phyloP scores from a whole-genome alignment of 1,140 invertebrate genomes.

The Drosophila auraria region DNA sequence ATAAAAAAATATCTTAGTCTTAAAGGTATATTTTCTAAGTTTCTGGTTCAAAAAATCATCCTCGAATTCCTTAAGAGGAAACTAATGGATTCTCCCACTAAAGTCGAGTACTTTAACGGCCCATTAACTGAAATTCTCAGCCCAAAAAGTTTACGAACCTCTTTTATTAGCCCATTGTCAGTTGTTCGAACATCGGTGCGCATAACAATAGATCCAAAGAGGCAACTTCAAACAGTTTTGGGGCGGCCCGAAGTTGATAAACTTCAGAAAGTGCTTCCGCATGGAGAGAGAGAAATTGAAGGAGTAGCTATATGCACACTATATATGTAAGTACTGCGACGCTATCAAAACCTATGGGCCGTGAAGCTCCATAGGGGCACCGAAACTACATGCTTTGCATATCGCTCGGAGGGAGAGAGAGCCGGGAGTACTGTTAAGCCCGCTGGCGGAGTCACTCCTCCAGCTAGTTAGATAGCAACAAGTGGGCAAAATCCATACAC shows the following conservation, averaged over 20 bases:
- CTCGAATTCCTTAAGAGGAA: too few relatives aligned
- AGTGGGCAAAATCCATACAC: conserved; percentile 55
- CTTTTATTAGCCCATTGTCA: conserved; percentile 22
- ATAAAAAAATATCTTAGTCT: background rate
- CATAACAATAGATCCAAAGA: conserved; percentile 18
- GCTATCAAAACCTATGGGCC: conserved; percentile 44
- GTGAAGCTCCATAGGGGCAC: conserved; percentile 63
- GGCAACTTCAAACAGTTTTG: conserved; percentile 28
- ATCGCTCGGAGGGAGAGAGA: conserved; percentile 17
- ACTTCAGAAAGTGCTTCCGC: conserved; percentile 37
- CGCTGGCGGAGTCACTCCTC: conserved; percentile 20
- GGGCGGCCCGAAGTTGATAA: conserved; percentile 7
- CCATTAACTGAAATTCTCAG: background rate
- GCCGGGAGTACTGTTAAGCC: conserved; percentile 25
- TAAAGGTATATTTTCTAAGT: background rate
- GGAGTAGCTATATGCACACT: background rate
- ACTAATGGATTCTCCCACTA: background rate
- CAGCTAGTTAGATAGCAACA: conserved; percentile 41
- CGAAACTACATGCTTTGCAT: conserved; percentile 67
- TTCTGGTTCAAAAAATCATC: background rate
- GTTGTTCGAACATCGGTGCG: conserved; percentile 7
- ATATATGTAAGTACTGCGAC: conserved; percentile 4
- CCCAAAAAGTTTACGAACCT: conserved; percentile 4
- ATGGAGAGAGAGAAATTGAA: conserved; percentile 10
- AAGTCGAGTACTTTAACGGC: background rate